phyloP scores from a whole-genome alignment of 2,797 vertebrate species.

The Pipistrellus nathusii region DNA sequence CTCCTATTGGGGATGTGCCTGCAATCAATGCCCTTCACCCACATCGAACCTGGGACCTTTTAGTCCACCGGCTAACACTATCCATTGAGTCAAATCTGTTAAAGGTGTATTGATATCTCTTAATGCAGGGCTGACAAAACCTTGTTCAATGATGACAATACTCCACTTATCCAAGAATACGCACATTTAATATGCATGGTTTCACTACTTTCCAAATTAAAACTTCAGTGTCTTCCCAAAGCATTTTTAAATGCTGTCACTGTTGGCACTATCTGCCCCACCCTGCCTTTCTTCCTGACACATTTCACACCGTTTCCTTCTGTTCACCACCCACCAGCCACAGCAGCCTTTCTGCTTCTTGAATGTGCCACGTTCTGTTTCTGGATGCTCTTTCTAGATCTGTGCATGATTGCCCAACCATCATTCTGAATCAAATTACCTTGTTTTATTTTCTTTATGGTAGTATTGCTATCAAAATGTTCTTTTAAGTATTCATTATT shows the following conservation, averaged over 20 bases:
- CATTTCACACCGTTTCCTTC: not conserved
- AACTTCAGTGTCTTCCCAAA: constrained; percentile 28
- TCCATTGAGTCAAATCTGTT: no score
- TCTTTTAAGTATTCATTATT: constrained; percentile 16
- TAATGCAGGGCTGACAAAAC: constrained; percentile 10
- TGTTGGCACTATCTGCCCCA: not conserved
- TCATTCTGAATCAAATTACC: not conserved
- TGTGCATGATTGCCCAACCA: not conserved
- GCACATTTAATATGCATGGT: not conserved
- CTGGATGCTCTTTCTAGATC: not conserved
- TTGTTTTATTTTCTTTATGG: constrained; percentile 42
- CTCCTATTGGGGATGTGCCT: no score
- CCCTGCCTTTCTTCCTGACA: constrained; percentile 7
- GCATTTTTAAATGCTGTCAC: not conserved
- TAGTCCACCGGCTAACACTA: no score
- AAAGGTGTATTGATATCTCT: not conserved
- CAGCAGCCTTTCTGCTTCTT: constrained; percentile 5
- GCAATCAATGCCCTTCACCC: no score
- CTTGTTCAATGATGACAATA: not conserved
- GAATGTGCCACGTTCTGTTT: not conserved
- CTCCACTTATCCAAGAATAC: not conserved
- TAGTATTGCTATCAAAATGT: constrained; percentile 26
- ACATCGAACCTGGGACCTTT: no score
- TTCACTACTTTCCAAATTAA: not conserved
- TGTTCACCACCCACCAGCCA: not conserved